phyloP scores from a whole-genome alignment of 1,140 invertebrate species.

The Saccostrea glomerata region DNA sequence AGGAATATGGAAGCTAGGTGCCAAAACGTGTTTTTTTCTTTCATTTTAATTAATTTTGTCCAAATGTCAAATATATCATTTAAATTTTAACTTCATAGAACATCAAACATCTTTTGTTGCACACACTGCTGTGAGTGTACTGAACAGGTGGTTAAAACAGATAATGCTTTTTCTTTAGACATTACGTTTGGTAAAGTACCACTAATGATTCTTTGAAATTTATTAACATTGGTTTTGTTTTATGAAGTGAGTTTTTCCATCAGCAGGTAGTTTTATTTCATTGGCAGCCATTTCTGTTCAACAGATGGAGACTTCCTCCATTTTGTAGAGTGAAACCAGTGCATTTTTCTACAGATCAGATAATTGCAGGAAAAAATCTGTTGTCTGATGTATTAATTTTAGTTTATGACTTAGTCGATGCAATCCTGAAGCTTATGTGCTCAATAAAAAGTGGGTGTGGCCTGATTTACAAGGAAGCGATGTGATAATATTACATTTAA shows the following conservation, averaged over 20 bases:
- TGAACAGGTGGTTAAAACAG: no score
- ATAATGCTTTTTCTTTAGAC: neutral
- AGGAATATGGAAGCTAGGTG: no score
- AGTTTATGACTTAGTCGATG: neutral
- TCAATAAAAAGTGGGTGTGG: constrained; percentile 20
- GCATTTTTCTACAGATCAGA: neutral
- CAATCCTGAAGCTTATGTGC: constrained; percentile 5
- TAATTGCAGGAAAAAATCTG: neutral
- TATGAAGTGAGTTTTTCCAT: neutral
- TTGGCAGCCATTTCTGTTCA: neutral
- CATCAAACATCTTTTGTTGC: no score
- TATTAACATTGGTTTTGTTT: neutral
- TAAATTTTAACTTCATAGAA: no score
- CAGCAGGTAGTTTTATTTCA: neutral
- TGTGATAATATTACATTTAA: neutral
- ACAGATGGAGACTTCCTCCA: neutral
- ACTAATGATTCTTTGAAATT: neutral
- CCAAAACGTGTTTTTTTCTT: no score
- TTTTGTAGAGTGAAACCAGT: neutral
- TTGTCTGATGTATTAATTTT: constrained; percentile 9
- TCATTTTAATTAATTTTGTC: no score
- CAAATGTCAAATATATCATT: no score
- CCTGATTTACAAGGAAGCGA: neutral
- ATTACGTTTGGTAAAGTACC: neutral
- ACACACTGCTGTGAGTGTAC: no score